phyloP scores from a whole-genome alignment of 2,113 vertebrate genomes.

The Hippotragus niger region DNA sequence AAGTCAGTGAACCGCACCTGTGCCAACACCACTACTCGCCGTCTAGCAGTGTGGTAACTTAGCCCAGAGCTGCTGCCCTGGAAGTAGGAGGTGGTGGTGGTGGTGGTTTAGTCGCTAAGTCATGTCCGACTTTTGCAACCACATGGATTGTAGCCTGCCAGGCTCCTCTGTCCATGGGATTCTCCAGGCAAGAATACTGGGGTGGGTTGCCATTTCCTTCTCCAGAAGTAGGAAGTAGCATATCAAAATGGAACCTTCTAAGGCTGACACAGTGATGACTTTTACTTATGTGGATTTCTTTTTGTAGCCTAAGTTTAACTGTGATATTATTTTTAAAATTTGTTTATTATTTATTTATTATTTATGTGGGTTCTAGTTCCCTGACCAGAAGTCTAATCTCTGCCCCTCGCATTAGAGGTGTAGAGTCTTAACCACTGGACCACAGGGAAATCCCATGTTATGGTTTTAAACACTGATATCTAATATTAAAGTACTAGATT shows the following conservation, averaged over 20 bases:
- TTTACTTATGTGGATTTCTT: neutral
- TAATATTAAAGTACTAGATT: neutral
- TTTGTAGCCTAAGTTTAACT: neutral
- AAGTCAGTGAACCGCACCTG: neutral
- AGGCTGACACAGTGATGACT: neutral
- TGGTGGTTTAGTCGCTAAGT: neutral
- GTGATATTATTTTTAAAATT: neutral
- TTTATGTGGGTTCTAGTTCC: neutral
- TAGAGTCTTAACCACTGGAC: neutral
- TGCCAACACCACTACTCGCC: neutral
- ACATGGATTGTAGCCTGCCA: neutral
- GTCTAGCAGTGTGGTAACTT: neutral
- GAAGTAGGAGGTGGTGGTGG: neutral
- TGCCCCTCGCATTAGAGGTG: neutral
- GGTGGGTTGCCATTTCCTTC: neutral
- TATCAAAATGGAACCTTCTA: neutral
- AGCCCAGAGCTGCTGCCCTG: neutral
- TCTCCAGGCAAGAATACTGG: neutral
- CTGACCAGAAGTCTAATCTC: neutral
- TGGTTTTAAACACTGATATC: neutral
- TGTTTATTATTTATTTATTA: neutral
- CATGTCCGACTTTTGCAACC: neutral
- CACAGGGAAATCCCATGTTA: neutral
- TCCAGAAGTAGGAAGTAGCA: neutral
- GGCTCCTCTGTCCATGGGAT: neutral